Base-by-base conservation (phyloP, 2,797 vertebrate genomes). In the Chaetodon trifasciatus region DNA sequence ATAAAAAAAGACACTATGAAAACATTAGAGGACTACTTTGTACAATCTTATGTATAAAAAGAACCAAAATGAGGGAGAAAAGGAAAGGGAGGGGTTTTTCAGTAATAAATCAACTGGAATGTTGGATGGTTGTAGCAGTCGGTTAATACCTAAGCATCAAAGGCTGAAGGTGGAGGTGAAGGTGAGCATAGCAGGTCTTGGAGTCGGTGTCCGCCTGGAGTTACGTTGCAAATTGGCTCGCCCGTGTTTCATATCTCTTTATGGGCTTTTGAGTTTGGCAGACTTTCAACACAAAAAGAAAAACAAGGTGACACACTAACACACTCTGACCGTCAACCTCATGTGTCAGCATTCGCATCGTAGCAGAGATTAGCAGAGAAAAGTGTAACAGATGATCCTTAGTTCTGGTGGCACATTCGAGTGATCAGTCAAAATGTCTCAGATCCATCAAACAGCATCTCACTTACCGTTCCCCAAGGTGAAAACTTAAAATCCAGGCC, bases 1-100 rank as follows among this genome's bases (percentile, higher is more conserved):
- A 95, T 96, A 95, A 94, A 94, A 96, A 96, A 95, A 95, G 90
- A 95, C 92, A 96, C 95, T 95, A 95, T 96, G 95, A 96, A 96
- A 96, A 96, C 95, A 95, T 94, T 93, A 96, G 93, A 95, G 93
- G 94, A 95, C 94, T 94, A 94, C 92, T 95, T 95, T 95, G 91
- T 94, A 96, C 94, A 96, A 94, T 94, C 90, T 90, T 93, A 94
- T 94, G 93, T 95, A 95, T 95, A 95, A 95, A 95, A 95, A 94
- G 78, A 92, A 93, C 88, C 78, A 32, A 93, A 92, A 90, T 91
- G 85, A 87, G 78, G 88, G 79, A 86, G 76, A 80, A 88, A 87
- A 81, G 77, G 72, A 70, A 84, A 65, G 77, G 64, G 81, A 73
- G 78, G 84, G 60, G 5, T 5, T 64, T 82, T 75, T 89, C 74